Base-by-base conservation (phyloP, 2,888 invertebrate species). In the Ypsolopha scabrella region DNA sequence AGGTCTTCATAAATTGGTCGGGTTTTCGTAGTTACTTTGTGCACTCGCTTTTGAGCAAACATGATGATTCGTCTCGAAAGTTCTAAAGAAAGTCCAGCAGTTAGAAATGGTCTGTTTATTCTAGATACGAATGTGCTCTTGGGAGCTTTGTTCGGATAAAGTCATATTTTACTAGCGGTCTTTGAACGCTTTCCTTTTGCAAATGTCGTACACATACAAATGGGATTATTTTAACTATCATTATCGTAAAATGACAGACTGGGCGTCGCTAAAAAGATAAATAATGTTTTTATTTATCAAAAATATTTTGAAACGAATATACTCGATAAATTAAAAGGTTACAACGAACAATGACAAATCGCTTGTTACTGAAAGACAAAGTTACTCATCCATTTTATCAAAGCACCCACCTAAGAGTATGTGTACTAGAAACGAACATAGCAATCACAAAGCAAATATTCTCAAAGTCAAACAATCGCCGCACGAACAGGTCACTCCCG, bases 41-140 rank as follows among this genome's bases (percentile, higher is more conserved):
- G 70, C 72, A 73, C 63, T 74, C 54, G 59, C 59, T 65, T 70
- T 68, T 66, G 65, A 69, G 72, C 72, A 72, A 77, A 76, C 70
- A 73, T 60, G 68, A 68, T 67, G 67, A 71, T 69, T 58, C 60
- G 80, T 80, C 80, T 81, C 72, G 75, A 80, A 79, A 82, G 72
- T 82, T 80, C 62, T 65, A 56, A 68, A 70, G 69, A 72, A 71
- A 64, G 60, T 39, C 38, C 49, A 24, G 47, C 13, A 50, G 50
- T 36, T 50, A 41, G 41, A 33, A 11, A 33, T 39, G 24, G 11
- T 13, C 35, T 50, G 50, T 50, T 50, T 50, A 50, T 50, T 35
- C 39, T 36, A 38, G 48, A 13, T 38, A 6, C 46, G 24, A 24
- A 24, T 24, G 24, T 24, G 24, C 24, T 24, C 24, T 24, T 24